A percentile compares a stretch with the other conserved stretches of the same genome.
Conservation (phyloP, 2,113 vertebrate genomes). For the Caretta caretta region DNA sequence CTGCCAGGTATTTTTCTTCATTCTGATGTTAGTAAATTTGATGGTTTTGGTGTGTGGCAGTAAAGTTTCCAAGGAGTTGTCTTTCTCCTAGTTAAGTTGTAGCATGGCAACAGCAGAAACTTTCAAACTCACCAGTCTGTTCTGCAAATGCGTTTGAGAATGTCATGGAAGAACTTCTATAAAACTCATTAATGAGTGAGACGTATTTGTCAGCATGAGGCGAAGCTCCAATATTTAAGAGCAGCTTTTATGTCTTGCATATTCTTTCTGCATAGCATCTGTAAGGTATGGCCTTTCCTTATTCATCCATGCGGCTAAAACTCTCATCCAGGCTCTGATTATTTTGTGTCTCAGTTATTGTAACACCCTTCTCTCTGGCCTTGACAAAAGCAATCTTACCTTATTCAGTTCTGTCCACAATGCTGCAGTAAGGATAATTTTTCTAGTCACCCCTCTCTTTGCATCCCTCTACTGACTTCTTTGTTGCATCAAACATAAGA, state of each 20-base stretch:
- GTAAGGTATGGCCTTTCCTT: too few species aligned
- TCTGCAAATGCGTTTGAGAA: background rate
- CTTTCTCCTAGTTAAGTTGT: slow-evolving; percentile 25
- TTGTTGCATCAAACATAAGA: too few species aligned
- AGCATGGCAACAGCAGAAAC: background rate
- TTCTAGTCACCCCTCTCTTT: background rate
- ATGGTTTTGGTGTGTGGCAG: background rate
- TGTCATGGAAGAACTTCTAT: background rate
- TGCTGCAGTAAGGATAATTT: background rate
- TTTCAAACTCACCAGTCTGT: slow-evolving; percentile 10
- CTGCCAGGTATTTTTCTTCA: background rate
- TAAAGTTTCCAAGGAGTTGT: slow-evolving; percentile 16
- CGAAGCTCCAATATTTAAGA: background rate
- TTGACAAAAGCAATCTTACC: background rate
- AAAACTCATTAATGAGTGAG: background rate
- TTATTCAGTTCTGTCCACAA: background rate
- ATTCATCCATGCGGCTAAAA: too few species aligned
- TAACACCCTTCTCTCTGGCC: background rate
- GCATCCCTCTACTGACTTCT: background rate
- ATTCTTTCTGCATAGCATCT: too few species aligned
- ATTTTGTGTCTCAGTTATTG: background rate
- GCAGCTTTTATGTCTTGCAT: too few species aligned
- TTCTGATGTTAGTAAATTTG: slow-evolving; percentile 19
- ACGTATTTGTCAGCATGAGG: background rate
- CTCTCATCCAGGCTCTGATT: background rate